Conservation (phyloP, 2,888 invertebrate genomes). For the Eulithis prunata region DNA sequence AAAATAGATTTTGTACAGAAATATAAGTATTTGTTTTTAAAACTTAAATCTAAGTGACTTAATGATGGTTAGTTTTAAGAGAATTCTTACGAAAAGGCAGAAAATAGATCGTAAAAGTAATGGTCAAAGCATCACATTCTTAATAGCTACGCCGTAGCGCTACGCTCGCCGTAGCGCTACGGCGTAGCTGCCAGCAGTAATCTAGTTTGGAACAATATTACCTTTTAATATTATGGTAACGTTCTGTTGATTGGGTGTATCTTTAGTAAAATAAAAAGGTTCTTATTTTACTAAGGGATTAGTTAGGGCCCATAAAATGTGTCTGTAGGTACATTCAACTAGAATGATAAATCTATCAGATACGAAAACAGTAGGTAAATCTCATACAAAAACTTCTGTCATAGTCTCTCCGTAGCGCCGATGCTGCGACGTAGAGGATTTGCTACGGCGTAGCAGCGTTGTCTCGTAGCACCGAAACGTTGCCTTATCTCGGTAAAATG, state of each 20-base stretch:
- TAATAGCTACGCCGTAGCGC: not conserved
- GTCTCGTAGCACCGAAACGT: not conserved
- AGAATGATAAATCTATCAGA: too few species aligned
- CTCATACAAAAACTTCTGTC: too few species aligned
- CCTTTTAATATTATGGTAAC: not conserved
- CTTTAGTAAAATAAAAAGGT: too few species aligned
- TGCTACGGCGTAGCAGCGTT: constrained; percentile 3
- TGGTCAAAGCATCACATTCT: constrained; percentile 4
- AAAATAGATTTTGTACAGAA: not conserved
- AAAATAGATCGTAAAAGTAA: constrained; percentile 25
- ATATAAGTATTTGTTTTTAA: too few species aligned
- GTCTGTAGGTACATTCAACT: too few species aligned
- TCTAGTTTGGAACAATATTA: constrained; percentile 18
- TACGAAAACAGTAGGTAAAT: too few species aligned
- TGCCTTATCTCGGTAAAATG: not conserved
- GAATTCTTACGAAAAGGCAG: not conserved
- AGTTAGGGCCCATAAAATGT: too few species aligned
- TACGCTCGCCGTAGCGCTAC: not conserved
- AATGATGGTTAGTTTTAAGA: too few species aligned
- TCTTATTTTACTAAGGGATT: too few species aligned
- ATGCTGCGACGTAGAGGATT: not conserved
- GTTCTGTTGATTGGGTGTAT: too few species aligned
- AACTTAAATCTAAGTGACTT: too few species aligned
- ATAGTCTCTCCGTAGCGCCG: too few species aligned
- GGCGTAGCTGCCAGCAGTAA: constrained; percentile 20